Evolutionary conservation across 1,140 invertebrate genomes (phyloP).

Genomic region (Bathynomus jamesi): DNA sequence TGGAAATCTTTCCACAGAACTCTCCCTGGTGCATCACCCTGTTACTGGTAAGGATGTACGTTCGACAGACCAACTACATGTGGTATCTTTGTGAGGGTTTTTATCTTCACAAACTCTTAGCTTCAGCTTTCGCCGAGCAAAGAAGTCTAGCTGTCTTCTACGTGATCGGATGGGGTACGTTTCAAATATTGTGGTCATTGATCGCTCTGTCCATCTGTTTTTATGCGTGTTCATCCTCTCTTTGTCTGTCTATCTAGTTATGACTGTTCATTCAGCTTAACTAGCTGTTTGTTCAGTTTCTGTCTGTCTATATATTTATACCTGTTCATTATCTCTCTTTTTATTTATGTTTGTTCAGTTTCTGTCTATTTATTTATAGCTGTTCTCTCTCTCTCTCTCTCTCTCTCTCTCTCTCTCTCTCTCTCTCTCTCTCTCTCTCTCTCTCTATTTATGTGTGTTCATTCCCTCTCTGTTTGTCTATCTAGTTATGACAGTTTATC

Average conservation of each 20-base stretch:
- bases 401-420: no score
- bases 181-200: no score
- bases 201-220: no score
- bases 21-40: conserved; percentile 44
- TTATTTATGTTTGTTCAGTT: background rate
- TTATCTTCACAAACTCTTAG: conserved; percentile 50
- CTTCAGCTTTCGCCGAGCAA: conserved; percentile 49
- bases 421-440: no score
- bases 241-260: no score
- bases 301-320: background rate
- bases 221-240: no score
- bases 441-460: no score
- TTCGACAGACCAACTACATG: conserved; percentile 52
- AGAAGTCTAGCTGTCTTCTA: conserved; percentile 48
- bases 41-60: conserved; percentile 48
- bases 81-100: conserved; percentile 56
- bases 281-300: no score
- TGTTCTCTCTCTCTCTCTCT: no score
- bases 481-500: no score
- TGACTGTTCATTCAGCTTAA: no score
- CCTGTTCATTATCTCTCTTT: background rate
- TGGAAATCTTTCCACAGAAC: conserved; percentile 15
- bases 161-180: conserved; percentile 51
- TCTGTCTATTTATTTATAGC: background rate
- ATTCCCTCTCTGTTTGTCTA: no score